Percentiles rank a stretch among this genome's conserved stretches.
Conservation (phyloP, 1,140 invertebrate genomes). For the Mactra quadrangularis region DNA sequence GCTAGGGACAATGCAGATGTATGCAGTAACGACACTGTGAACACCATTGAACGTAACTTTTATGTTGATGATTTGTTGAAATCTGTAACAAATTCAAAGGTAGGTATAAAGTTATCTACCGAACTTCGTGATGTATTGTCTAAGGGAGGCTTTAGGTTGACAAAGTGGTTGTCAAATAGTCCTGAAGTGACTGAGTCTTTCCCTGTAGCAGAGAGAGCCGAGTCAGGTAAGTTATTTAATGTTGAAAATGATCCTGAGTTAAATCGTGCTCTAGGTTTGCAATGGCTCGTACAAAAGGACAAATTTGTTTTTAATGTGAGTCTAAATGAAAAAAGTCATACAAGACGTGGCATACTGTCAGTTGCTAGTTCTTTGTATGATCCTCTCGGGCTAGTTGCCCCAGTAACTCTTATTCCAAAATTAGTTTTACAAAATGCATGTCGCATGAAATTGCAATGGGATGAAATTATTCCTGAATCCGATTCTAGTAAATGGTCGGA, state of each 20-base stretch:
- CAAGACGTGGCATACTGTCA: slow-evolving; percentile 59
- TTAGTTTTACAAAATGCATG: slow-evolving; percentile 60
- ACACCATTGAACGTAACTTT: slow-evolving; percentile 48
- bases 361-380: slow-evolving; percentile 67
- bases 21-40: slow-evolving; percentile 14
- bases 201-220: slow-evolving; percentile 10
- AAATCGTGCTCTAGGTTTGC: slow-evolving; percentile 57
- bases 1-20: slow-evolving; percentile 22
- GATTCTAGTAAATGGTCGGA: slow-evolving; percentile 35
- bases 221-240: neutral
- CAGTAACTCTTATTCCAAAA: slow-evolving; percentile 55
- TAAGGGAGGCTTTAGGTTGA: slow-evolving; percentile 48
- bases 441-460: slow-evolving; percentile 52
- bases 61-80: slow-evolving; percentile 64
- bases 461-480: slow-evolving; percentile 50
- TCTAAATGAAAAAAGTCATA: slow-evolving; percentile 6
- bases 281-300: slow-evolving; percentile 51
- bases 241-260: slow-evolving; percentile 6
- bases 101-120: slow-evolving; percentile 29
- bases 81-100: slow-evolving; percentile 1
- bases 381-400: slow-evolving; percentile 69
- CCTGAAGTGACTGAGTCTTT: slow-evolving; percentile 34
- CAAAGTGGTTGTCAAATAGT: slow-evolving; percentile 54
- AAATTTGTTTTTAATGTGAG: slow-evolving; percentile 33
- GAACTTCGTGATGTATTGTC: slow-evolving; percentile 8